Conservation (phyloP, 2,797 vertebrate genomes). For the Knipowitschia caucasica region DNA sequence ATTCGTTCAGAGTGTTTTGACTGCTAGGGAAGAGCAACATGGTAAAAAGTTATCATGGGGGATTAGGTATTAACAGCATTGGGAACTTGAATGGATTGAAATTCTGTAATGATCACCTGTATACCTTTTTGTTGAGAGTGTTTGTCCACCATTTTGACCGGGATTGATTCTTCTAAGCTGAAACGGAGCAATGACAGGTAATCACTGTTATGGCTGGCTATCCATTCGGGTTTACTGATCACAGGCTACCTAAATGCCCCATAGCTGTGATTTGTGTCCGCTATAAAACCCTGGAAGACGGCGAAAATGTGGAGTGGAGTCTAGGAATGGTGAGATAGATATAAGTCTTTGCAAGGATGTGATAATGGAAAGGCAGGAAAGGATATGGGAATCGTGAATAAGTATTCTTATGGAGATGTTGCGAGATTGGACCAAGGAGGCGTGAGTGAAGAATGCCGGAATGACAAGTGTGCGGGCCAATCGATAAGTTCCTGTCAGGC, state of each 20-base stretch:
- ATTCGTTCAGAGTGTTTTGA: too few relatives aligned
- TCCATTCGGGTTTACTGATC: constrained; percentile 69
- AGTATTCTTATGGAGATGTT: constrained; percentile 56
- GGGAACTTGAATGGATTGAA: too few relatives aligned
- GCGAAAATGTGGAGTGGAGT: constrained; percentile 50
- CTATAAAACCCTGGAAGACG: constrained; percentile 51
- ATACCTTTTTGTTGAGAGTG: constrained; percentile 38
- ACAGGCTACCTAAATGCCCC: constrained; percentile 53
- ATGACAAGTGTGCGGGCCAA: constrained; percentile 66
- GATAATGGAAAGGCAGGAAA: constrained; percentile 52
- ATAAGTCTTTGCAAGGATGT: constrained; percentile 52
- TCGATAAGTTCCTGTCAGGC: constrained; percentile 70
- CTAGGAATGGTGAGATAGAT: constrained; percentile 48
- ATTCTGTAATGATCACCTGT: constrained; percentile 32
- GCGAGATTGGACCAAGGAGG: constrained; percentile 48
- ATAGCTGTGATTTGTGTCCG: constrained; percentile 60
- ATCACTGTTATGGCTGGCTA: constrained; percentile 59
- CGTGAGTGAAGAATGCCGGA: constrained; percentile 55
- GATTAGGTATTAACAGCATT: too few relatives aligned
- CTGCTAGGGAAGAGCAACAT: too few relatives aligned
- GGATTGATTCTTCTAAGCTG: constrained; percentile 54
- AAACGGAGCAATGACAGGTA: constrained; percentile 63
- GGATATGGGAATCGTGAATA: constrained; percentile 39
- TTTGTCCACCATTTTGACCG: constrained; percentile 51
- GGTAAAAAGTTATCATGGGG: too few relatives aligned